A percentile compares a stretch with the other conserved stretches of the same genome.
Evolutionary conservation across 2,888 invertebrate species (phyloP).

Genomic region (Mythimna ferrago): DNA sequence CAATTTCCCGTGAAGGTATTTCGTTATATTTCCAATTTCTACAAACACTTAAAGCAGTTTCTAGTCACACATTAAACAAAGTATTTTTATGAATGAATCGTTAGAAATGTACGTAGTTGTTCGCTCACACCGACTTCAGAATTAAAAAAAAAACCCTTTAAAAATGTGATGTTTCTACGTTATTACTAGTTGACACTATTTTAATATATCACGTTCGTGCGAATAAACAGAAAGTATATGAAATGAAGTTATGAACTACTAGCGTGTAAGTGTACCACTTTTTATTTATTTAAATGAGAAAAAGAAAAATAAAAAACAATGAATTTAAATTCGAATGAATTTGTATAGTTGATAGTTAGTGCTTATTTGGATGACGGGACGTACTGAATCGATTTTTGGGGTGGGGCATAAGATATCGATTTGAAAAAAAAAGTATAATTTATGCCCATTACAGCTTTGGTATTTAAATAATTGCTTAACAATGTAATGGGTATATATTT

Average conservation of each 20-base stretch:
- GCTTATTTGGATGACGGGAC: slow-evolving; percentile 64
- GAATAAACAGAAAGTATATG: slow-evolving; percentile 75
- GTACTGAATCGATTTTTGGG: slow-evolving; percentile 53
- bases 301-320: slow-evolving; percentile 67
- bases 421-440: slow-evolving; percentile 48
- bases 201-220: slow-evolving; percentile 83
- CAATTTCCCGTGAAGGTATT: slow-evolving; percentile 6
- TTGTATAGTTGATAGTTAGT: slow-evolving; percentile 70
- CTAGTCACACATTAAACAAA: slow-evolving; percentile 73
- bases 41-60: slow-evolving; percentile 67
- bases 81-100: slow-evolving; percentile 64
- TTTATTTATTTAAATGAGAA: slow-evolving; percentile 81
- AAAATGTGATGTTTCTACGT: slow-evolving; percentile 86
- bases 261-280: slow-evolving; percentile 84
- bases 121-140: slow-evolving; percentile 80
- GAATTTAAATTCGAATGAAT: slow-evolving; percentile 76
- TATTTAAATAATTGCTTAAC: slow-evolving; percentile 62
- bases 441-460: slow-evolving; percentile 54
- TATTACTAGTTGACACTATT: slow-evolving; percentile 84
- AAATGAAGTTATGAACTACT: slow-evolving; percentile 87
- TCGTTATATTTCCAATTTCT: slow-evolving; percentile 58
- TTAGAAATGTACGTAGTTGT: slow-evolving; percentile 44
- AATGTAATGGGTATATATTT: slow-evolving; percentile 51
- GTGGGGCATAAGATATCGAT: slow-evolving; percentile 56
- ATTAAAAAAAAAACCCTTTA: slow-evolving; percentile 53